Evolutionary conservation across 2,797 vertebrate genomes (phyloP), one percentile per base, ranked within the genome.

Genomic region (Argyrosomus regius): DNA sequence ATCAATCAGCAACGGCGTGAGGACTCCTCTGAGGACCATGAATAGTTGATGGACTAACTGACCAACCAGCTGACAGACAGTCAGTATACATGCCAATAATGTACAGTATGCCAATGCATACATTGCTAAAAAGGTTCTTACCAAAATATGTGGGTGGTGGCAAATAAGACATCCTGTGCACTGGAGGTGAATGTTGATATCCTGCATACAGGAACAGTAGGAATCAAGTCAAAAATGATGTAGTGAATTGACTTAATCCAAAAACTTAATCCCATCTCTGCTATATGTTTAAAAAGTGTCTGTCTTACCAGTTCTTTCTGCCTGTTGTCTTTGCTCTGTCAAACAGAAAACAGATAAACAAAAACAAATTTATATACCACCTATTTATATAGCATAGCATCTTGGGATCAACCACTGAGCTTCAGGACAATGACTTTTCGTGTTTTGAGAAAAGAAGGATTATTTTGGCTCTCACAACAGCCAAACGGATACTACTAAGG

Each of bases 291-390:
- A 20, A 54, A 60, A 16, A 6, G 20, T 13, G n/a, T 52, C 2
- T 1, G 3, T 6, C 77, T 87, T 75, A 90, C 88, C 1, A 4
- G 13, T 75, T 6, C 22, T 22, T 22, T 91, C 90, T 67, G 67
- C 78, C 28, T 52, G 17, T 58, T 90, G 89, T 84, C 93, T 89
- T 87, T 94, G 75, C 16, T 75, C 93, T 94, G 88, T 87, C 6
- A 75, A 75, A 77, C 6, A 75, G 73, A 77, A 22, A 67, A 54
- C 6, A 75, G 5, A 72, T 3, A 2, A 0, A 71, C 8, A 80
- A 9, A 60, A 62, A 54, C 8, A 61, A 66, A 31, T 31, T 31
- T 31, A 31, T 31, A 31, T 4, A 31, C 31, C 31, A 31, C 31
- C 31, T 31, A 6, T 31, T 31, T 31, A 31, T 31, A 31, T 31